Evolutionary conservation across 2,888 invertebrate genomes (phyloP).

Genomic region (Dasypolia templi): DNA sequence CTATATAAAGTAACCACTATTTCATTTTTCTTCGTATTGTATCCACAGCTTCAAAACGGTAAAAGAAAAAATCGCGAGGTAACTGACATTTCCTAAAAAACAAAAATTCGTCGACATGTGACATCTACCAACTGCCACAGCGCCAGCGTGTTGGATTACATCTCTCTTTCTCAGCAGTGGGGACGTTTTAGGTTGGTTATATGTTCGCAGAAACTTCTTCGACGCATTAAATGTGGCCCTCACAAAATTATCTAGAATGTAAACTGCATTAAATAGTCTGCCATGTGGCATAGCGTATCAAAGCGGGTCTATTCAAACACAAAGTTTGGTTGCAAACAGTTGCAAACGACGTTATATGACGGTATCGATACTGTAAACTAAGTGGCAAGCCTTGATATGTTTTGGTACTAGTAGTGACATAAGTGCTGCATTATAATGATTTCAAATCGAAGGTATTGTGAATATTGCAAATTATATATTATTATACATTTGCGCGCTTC

Average conservation of each 20-base stretch:
- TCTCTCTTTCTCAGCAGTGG: neutral
- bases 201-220: neutral
- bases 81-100: neutral
- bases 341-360: constrained; percentile 27
- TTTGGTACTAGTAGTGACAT: constrained; percentile 19
- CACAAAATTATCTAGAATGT: constrained; percentile 1
- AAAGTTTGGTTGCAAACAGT: constrained; percentile 43
- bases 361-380: constrained; percentile 34
- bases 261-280: constrained; percentile 40
- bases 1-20: neutral
- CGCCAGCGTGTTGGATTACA: neutral
- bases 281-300: constrained; percentile 24
- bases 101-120: neutral
- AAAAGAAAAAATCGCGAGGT: neutral
- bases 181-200: neutral
- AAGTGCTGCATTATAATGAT: neutral
- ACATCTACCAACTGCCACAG: neutral
- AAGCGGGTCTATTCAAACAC: constrained; percentile 37
- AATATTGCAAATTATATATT: no score
- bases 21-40: neutral
- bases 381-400: constrained; percentile 5
- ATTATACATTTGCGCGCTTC: no score
- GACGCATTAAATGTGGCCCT: neutral
- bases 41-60: neutral
- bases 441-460: neutral